Evolutionary conservation across 2,888 invertebrate species (phyloP).

Genomic region (Odontothrips loti): DNA sequence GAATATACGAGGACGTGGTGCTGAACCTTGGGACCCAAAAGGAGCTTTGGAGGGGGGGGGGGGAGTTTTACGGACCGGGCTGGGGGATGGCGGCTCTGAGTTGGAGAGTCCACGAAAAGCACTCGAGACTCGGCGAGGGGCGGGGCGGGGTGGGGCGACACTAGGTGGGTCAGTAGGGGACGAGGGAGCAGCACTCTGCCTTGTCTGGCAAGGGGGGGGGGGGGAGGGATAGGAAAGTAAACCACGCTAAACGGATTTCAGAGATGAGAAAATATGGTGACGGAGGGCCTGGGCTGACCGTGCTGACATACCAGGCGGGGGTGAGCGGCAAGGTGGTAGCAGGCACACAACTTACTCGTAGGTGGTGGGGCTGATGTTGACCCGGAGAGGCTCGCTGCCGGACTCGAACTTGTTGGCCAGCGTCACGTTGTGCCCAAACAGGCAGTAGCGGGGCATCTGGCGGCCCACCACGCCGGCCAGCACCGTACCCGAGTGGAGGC

Average conservation of each 20-base stretch:
- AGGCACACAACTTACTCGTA: constrained; percentile 64
- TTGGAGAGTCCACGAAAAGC: neutral
- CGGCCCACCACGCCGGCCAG: constrained; percentile 91
- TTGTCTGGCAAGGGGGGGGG: neutral
- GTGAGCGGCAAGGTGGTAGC: neutral
- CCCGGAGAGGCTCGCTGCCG: constrained; percentile 81
- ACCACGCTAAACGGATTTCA: constrained; percentile 24
- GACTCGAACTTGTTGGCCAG: constrained; percentile 95
- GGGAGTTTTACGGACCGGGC: too few species aligned
- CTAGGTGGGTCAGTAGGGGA: neutral
- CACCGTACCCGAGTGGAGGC: constrained; percentile 89
- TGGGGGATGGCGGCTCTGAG: neutral
- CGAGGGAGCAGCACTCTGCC: neutral
- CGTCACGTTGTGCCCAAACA: constrained; percentile 93
- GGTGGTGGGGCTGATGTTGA: constrained; percentile 91
- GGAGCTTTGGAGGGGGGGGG: too few species aligned
- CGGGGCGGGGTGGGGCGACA: neutral
- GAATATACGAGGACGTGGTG: too few species aligned
- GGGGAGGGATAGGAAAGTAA: neutral
- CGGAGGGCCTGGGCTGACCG: neutral
- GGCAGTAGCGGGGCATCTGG: constrained; percentile 89
- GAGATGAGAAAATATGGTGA: constrained; percentile 17
- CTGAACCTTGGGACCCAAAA: too few species aligned
- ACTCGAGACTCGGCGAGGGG: neutral
- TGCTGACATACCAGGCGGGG: too few species aligned